These are phyloP conservation scores for Cynoglossus semilaevis DNA, from an alignment of 2,113 vertebrate species.

Conservation along the genomic window DNA sequence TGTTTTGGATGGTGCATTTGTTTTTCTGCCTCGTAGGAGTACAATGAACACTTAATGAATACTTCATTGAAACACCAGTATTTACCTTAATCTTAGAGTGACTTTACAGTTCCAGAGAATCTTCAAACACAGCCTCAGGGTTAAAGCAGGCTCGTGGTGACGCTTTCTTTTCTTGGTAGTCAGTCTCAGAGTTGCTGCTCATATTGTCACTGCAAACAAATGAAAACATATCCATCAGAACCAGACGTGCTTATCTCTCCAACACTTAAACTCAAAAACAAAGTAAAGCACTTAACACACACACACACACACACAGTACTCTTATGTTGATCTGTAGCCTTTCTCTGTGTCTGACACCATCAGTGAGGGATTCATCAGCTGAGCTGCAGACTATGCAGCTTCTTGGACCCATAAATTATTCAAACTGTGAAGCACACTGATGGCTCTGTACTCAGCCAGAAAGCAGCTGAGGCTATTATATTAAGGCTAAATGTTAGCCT, in stretches of 20 bases:
- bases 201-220: background rate
- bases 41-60: too few species aligned
- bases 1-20: too few species aligned
- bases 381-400: conserved; percentile 57
- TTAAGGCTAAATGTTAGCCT: conserved; percentile 30
- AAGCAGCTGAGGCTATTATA: conserved; percentile 40
- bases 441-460: conserved; percentile 52
- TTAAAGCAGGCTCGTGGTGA: background rate
- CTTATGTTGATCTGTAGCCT: conserved; percentile 21
- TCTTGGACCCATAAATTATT: conserved; percentile 70
- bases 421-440: conserved; percentile 34
- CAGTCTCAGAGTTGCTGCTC: background rate
- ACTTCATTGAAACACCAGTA: too few species aligned
- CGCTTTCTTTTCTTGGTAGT: background rate
- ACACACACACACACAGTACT: conserved; percentile 1
- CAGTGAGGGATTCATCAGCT: conserved; percentile 60
- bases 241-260: too few species aligned
- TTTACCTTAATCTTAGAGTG: background rate
- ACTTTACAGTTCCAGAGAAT: background rate
- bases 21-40: too few species aligned
- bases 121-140: background rate
- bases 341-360: conserved; percentile 58
- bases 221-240: background rate
- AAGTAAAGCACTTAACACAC: too few species aligned
- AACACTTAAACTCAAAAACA: too few species aligned